These are phyloP conservation scores for Leptopilina clavipes DNA, from an alignment of 1,140 invertebrate species.

Conservation along the genomic window DNA sequence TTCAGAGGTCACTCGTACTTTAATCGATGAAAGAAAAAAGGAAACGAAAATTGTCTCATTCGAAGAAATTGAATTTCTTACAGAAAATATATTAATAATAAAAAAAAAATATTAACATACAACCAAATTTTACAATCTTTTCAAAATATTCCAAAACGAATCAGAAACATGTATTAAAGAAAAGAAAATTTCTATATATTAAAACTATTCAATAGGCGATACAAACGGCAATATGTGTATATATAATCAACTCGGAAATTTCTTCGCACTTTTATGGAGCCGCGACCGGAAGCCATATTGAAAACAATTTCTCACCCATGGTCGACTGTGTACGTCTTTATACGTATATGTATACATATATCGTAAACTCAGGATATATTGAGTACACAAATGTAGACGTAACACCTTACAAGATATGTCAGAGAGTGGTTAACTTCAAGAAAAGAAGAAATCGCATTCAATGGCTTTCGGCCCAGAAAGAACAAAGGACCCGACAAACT, in stretches of 20 bases:
- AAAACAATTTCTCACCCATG: conserved; percentile 31
- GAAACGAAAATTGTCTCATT: too few relatives aligned
- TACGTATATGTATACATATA: not conserved
- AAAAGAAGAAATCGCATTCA: conserved; percentile 11
- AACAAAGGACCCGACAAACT: conserved; percentile 25
- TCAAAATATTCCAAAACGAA: too few relatives aligned
- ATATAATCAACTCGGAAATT: conserved; percentile 16
- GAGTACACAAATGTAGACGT: conserved; percentile 16
- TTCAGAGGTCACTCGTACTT: too few relatives aligned
- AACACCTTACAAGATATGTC: conserved; percentile 25
- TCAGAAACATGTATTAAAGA: too few relatives aligned
- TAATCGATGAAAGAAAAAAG: too few relatives aligned
- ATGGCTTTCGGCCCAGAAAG: conserved; percentile 24
- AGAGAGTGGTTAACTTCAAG: conserved; percentile 24
- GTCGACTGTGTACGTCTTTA: not conserved
- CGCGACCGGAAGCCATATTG: conserved; percentile 26
- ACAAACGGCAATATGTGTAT: conserved; percentile 10
- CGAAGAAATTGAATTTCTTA: too few relatives aligned
- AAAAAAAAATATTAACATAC: too few relatives aligned
- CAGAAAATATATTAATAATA: too few relatives aligned
- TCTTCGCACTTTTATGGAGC: conserved; percentile 26
- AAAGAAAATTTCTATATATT: too few relatives aligned
- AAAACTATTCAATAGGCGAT: not conserved
- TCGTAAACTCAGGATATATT: conserved; percentile 27
- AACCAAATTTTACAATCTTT: too few relatives aligned